Base-by-base conservation (phyloP, 1,140 invertebrate species). In the Drosophila saltans region DNA sequence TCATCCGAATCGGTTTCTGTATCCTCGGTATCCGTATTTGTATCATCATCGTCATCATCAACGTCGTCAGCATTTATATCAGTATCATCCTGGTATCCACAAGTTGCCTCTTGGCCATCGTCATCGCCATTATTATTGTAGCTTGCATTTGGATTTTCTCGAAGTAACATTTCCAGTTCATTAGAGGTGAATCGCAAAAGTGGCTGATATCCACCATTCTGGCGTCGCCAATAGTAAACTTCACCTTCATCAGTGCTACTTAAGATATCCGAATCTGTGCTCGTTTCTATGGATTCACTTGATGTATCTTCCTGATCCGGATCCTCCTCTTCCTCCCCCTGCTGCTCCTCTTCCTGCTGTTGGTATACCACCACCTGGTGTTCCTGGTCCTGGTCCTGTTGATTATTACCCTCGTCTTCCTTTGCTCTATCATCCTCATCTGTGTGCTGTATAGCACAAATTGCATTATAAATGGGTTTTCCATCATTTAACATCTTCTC, bases 91-190 rank as follows among this genome's bases (percentile, higher is more conserved):
- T 26, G 21, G 2, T 52, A 36, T 36, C 6, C 33, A 2, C 6
- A 36, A 4, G 33, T 36, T 36, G 4, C 33, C 6, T 36, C 3
- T 6, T 7, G 33, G 6, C 33, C 21, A 8, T 1, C 21, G 9
- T 1, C 21, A 26, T 1, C 2, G 2, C 9, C 8, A 9, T 10
- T 8, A 43, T 5, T 3, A 43, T 16, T 16, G 5, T 3, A 24
- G 16, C 45, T 8, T 6, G 21, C 21, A 3, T 72, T 40, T 1
- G 33, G 10, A 0, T 43, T 40, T 3, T 61, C 9, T 8, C 63
- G 28, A 30, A 75, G 28, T 28, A 75, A 24, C 5, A 28, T 24
- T 9, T 71, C 69, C 16, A 75, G 16, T 41, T 75, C 62, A 8
- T 6, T n/a, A 1, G n/a, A 33, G 3, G 62, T 71, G 26, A 75